Base-by-base conservation (phyloP, 2,797 vertebrate genomes). In the Aldrovandia affinis region DNA sequence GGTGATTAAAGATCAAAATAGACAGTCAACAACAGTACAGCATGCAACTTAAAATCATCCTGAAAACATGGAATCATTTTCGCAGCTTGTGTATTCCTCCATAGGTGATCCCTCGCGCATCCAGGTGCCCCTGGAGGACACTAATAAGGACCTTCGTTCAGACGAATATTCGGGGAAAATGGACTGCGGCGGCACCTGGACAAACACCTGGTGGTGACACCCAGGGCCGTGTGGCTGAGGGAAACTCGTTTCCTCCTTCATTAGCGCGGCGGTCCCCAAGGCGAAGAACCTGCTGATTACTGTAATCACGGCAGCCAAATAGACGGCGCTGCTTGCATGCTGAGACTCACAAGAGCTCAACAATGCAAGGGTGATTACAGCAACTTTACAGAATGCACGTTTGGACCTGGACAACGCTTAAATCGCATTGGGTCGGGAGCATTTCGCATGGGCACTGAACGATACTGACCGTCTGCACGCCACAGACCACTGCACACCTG, bases 251-350 rank as follows among this genome's bases (percentile, higher is more conserved):
- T 61, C 79, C 55, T 25, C 54, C 30, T 33, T 59, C 79, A 33
- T 81, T 81, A 81, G 52, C 12, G 39, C 15, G 18, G 18, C 0
- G 20, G 52, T 81, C 54, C 55, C 28, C 28, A 57, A 52, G 79
- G 55, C 54, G 25, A 25, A 39, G 30, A 81, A 81, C 79, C 79
- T 59, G 79, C 78, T 81, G 55, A 81, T 81, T 57, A 81, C 79
- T 39, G 54, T 81, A 59, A 81, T 81, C 55, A 61, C 52, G 9
- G 14, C 33, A 25, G 36, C 52, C 33, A 39, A 54, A 54, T 59
- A 39, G 22, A 80, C 50, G 10, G 30, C 30, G 18, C 68, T 18
- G 68, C 33, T 15, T n/a, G 42, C 42, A 28, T 77, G 73, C 70
- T 25, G 65, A 70, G 65, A 70, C 33, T 70, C 8, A 70, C 14